These are phyloP conservation scores for pig (Sus scrofa) DNA, from an alignment of 2,113 vertebrate species.

Conservation along the genomic window T2T-Sscrofa CM000828.6:62037501-62038000, in stretches of 20 bases:
- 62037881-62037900: neutral
- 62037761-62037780: neutral
- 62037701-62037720: neutral
- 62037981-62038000: too few species aligned
- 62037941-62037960: too few species aligned
- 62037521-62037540: slow-evolving; percentile 8
- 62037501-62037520: slow-evolving; percentile 45
- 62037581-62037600: neutral
- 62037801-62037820: neutral
- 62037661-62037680: neutral
- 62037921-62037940: too few species aligned
- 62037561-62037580: neutral
- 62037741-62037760: neutral
- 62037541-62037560: slow-evolving; percentile 2
- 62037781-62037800: neutral
- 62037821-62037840: neutral
- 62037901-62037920: too few species aligned
- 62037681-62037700: neutral
- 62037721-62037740: neutral
- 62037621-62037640: neutral
- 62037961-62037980: too few species aligned
- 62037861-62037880: slow-evolving; percentile 22
- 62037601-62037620: neutral
- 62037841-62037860: neutral
- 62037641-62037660: neutral